Conservation (phyloP, 53 echinoderm and acorn worm genomes). For the Antedon mediterranea region DNA sequence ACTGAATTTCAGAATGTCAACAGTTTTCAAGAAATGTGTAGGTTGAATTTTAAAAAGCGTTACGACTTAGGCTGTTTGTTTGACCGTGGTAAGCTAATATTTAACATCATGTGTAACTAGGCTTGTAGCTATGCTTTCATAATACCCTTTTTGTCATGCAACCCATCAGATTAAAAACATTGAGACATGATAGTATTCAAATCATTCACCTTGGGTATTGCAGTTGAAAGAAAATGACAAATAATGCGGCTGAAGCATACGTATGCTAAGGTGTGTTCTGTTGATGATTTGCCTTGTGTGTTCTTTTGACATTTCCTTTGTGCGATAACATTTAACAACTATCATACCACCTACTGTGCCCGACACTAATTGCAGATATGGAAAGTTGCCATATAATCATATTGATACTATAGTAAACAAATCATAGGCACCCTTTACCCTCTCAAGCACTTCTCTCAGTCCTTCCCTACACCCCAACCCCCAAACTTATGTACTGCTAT, state of each 20-base stretch:
- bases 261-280: background rate
- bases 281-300: background rate
- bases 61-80: background rate
- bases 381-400: too few relatives aligned
- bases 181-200: background rate
- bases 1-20: background rate
- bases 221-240: background rate
- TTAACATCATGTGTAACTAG: background rate
- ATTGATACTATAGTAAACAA: too few relatives aligned
- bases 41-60: background rate
- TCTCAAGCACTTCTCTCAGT: too few relatives aligned
- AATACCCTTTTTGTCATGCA: background rate
- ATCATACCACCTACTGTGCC: too few relatives aligned
- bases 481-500: too few relatives aligned
- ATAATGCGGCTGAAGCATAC: background rate
- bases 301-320: background rate
- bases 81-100: background rate
- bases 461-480: too few relatives aligned
- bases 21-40: background rate
- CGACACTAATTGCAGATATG: too few relatives aligned
- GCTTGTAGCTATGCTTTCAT: background rate
- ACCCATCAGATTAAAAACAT: background rate
- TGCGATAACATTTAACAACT: too few relatives aligned
- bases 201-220: background rate
- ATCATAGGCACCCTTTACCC: too few relatives aligned